Percentiles rank a stretch among this genome's conserved stretches.
phyloP scores from a whole-genome alignment of 2,888 invertebrate genomes.

The Xestia c-nigrum region DNA sequence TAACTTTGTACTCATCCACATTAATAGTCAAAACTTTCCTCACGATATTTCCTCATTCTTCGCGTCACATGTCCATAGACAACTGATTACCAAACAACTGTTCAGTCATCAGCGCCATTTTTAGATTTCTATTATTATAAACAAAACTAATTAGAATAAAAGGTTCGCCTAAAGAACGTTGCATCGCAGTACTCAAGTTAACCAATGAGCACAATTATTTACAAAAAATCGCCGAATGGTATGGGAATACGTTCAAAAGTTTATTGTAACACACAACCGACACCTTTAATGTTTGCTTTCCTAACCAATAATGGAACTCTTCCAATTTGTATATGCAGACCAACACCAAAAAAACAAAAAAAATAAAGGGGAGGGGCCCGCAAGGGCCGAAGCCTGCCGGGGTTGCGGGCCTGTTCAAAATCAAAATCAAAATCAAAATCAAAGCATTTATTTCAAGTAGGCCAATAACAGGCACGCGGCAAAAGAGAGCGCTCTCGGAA shows the following conservation, averaged over 20 bases:
- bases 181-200: background rate
- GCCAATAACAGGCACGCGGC: too few species aligned
- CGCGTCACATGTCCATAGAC: background rate
- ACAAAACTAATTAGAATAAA: background rate
- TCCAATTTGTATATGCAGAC: conserved; percentile 12
- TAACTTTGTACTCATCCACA: too few species aligned
- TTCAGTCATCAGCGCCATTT: background rate
- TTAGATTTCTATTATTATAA: background rate
- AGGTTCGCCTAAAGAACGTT: background rate
- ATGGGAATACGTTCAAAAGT: background rate
- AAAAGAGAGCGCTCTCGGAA: too few species aligned
- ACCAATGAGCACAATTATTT: background rate
- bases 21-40: too few species aligned
- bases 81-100: background rate
- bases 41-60: too few species aligned
- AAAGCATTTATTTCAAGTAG: too few species aligned
- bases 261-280: conserved; percentile 17
- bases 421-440: too few species aligned
- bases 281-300: conserved; percentile 12
- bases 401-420: too few species aligned
- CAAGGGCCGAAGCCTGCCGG: too few species aligned
- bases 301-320: background rate
- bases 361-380: too few species aligned
- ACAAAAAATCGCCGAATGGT: background rate
- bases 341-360: too few species aligned